Percentiles rank a stretch among this genome's conserved stretches.
Evolutionary conservation across 1,140 invertebrate species (phyloP).

Genomic region (Mya arenaria): DNA sequence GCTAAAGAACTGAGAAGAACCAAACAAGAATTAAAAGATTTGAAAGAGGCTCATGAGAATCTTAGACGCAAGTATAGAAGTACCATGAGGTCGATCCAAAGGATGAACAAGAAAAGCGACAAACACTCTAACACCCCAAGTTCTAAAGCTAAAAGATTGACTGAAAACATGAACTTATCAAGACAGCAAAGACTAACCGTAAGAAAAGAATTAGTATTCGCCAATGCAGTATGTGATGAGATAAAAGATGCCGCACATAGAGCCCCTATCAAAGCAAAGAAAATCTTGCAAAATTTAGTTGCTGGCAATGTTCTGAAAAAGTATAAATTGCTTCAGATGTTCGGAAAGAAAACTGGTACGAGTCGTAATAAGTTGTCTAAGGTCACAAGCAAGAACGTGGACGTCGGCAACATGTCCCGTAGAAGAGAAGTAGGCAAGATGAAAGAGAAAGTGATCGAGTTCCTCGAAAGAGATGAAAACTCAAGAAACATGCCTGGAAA

Average conservation of each 20-base stretch:
- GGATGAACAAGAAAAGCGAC: not conserved
- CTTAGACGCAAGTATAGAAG: constrained; percentile 13
- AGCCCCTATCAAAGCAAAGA: not conserved
- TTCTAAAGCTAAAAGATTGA: not conserved
- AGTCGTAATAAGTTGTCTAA: not conserved
- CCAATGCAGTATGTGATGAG: constrained; percentile 18
- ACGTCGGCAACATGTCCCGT: not conserved
- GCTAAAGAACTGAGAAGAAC: not conserved
- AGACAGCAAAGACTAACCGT: constrained; percentile 8
- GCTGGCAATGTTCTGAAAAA: constrained; percentile 35
- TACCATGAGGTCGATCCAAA: not conserved
- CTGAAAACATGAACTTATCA: not conserved
- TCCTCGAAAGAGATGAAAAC: constrained; percentile 58
- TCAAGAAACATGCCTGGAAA: constrained; percentile 52
- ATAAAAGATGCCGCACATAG: not conserved
- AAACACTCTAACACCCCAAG: not conserved
- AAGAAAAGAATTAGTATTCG: constrained; percentile 46
- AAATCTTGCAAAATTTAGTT: not conserved
- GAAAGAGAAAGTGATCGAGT: constrained; percentile 31
- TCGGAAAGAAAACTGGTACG: not conserved
- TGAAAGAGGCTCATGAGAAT: not conserved
- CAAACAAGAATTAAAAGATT: constrained; percentile 10
- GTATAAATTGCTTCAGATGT: constrained; percentile 8
- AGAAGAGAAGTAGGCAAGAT: not conserved
- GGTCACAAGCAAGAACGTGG: not conserved